These are phyloP conservation scores for Listronotus bonariensis DNA, from an alignment of 1,140 invertebrate species.

Conservation along the genomic window DNA sequence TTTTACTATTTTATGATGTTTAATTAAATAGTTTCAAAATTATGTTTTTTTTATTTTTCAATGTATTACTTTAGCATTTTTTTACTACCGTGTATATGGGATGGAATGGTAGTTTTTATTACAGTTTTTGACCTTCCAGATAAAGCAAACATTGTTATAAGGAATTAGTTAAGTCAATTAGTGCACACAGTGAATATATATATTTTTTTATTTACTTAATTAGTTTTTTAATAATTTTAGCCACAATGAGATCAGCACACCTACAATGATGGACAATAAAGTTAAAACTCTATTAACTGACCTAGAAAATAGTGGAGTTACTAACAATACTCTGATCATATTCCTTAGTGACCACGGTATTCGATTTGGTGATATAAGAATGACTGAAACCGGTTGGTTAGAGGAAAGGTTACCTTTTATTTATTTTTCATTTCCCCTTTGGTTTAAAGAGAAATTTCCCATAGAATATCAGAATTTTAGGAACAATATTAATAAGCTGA, in stretches of 20 bases:
- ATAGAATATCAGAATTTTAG: constrained; percentile 64
- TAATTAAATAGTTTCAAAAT: no score
- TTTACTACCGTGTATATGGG: no score
- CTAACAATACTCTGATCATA: constrained; percentile 66
- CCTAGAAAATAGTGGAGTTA: constrained; percentile 48
- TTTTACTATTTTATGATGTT: no score
- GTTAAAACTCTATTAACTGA: constrained; percentile 59
- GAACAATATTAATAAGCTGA: constrained; percentile 68
- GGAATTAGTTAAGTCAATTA: no score
- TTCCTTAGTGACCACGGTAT: constrained; percentile 87
- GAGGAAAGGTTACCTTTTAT: constrained; percentile 84
- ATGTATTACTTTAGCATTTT: no score
- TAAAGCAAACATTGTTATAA: no score
- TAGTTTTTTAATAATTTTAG: constrained; percentile 57
- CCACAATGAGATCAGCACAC: constrained; percentile 67
- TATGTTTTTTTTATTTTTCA: no score
- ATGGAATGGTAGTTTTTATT: no score
- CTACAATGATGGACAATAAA: constrained; percentile 62
- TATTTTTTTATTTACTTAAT: neutral
- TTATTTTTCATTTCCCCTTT: constrained; percentile 71
- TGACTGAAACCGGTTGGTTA: constrained; percentile 75
- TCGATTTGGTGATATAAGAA: constrained; percentile 73
- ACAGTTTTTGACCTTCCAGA: no score
- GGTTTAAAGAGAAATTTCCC: constrained; percentile 65
- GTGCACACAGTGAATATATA: no score